A percentile compares a stretch with the other conserved stretches of the same genome.
Evolutionary conservation across 2,888 invertebrate genomes (phyloP).

Genomic region (Omphaloscelis lunosa): DNA sequence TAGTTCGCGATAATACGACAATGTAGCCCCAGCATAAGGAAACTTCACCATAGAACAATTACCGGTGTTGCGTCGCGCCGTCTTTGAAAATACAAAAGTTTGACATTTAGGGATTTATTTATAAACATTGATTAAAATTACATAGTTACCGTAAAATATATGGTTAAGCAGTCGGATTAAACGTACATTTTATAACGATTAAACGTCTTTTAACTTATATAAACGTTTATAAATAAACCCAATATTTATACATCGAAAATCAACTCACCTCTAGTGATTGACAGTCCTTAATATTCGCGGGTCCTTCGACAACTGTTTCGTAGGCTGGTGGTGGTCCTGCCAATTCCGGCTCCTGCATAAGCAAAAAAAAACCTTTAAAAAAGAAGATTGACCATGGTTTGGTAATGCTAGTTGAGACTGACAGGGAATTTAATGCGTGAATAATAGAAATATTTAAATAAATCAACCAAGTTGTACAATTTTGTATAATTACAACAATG

Average conservation of each 20-base stretch:
- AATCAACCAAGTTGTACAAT: neutral
- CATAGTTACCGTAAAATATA: neutral
- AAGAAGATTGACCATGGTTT: neutral
- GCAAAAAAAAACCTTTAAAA: neutral
- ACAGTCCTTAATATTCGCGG: slow-evolving; percentile 76
- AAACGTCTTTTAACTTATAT: neutral
- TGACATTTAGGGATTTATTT: neutral
- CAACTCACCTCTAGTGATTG: slow-evolving; percentile 76
- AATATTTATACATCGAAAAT: neutral
- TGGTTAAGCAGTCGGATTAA: neutral
- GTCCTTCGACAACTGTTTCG: slow-evolving; percentile 87
- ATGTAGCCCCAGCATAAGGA: too few relatives aligned
- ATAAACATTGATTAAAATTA: neutral
- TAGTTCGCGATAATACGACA: too few relatives aligned
- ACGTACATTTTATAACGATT: neutral
- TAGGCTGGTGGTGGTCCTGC: slow-evolving; percentile 93
- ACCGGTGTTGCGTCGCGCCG: too few relatives aligned
- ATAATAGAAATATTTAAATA: neutral
- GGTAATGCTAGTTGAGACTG: neutral
- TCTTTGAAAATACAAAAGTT: neutral
- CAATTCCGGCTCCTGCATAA: slow-evolving; percentile 77
- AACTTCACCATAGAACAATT: too few relatives aligned
- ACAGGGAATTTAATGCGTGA: too few relatives aligned
- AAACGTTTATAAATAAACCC: neutral
- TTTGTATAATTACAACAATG: neutral